phyloP scores from a whole-genome alignment of 1,140 invertebrate genomes.

The Neomicropteryx cornuta region DNA sequence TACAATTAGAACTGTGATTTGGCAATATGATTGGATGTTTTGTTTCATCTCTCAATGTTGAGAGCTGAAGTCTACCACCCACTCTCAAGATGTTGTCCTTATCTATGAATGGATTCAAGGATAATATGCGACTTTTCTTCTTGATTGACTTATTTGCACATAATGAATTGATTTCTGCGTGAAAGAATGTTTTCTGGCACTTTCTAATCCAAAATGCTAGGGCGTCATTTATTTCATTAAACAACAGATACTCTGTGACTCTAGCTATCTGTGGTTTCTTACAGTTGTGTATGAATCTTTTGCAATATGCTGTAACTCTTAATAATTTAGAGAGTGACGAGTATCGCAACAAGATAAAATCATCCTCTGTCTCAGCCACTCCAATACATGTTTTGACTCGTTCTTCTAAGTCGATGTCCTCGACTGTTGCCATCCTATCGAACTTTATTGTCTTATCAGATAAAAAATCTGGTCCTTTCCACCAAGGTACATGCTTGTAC shows the following conservation, averaged over 20 bases:
- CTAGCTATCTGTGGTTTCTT: no score
- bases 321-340: no score
- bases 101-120: conserved; percentile 23
- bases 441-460: no score
- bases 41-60: conserved; percentile 16
- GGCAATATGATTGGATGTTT: conserved; percentile 21
- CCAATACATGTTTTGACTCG: no score
- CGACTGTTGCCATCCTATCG: no score
- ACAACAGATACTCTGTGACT: no score
- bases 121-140: conserved; percentile 9
- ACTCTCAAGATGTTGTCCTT: conserved; percentile 23
- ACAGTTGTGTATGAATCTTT: no score
- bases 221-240: conserved; percentile 12
- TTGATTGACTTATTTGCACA: conserved; percentile 7
- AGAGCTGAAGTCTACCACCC: conserved; percentile 23
- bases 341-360: no score
- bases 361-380: no score
- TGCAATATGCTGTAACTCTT: no score
- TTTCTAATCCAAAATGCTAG: conserved; percentile 9
- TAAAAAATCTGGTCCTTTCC: conserved; percentile 12
- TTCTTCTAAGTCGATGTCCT: no score
- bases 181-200: conserved; percentile 14
- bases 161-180: conserved; percentile 13
- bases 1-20: conserved; percentile 14
- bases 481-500: conserved; percentile 14